Evolutionary conservation across 2,797 vertebrate genomes (phyloP), one percentile per base, ranked within the genome.

Genomic region (Chrosomus eos): DNA sequence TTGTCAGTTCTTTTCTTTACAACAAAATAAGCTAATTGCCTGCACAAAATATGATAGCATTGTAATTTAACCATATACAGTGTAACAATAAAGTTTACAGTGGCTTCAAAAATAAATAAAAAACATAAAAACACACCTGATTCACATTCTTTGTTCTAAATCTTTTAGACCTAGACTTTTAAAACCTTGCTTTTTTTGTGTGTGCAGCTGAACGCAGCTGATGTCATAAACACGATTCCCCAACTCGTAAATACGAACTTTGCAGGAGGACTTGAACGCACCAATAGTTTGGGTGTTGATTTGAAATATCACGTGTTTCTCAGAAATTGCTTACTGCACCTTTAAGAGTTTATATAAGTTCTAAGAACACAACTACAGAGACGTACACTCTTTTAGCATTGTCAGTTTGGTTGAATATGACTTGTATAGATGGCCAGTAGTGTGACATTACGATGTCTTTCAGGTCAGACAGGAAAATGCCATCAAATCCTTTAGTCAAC

Each of bases 391-490:
- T 94, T 80, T 90, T 91, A 4, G 64, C 43, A 7, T 60, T 91
- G 0, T 94, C 92, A 0, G 92, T 92, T 76, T 85, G 67, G 90
- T 95, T 94, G 91, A 95, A 21, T 0, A 76, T 76, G 1, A 26
- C 80, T 45, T 68, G 87, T n/a, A 95, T 83, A 2, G 67, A 76
- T 0, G 86, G 6, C 95, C 93, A 95, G 0, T 86, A 19, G 0
- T 2, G 0, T 13, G 67, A 58, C 0, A 0, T 2, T 21, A 33
- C 2, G 7, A 93, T 85, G 0, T 70, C 0, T 1, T 1, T 36
- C 1, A 97, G 26, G 0, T 91, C 86, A 0, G 89, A 80, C 1
- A 98, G 1, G 90, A 96, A 95, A 92, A 98, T 92, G 31, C 97
- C 97, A 3, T 95, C 94, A 6, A 97, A 84, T 0, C 95, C 95